A percentile compares a stretch with the other conserved stretches of the same genome.
Evolutionary conservation across 2,888 invertebrate genomes (phyloP).

Genomic region (Cephus rjabovi): DNA sequence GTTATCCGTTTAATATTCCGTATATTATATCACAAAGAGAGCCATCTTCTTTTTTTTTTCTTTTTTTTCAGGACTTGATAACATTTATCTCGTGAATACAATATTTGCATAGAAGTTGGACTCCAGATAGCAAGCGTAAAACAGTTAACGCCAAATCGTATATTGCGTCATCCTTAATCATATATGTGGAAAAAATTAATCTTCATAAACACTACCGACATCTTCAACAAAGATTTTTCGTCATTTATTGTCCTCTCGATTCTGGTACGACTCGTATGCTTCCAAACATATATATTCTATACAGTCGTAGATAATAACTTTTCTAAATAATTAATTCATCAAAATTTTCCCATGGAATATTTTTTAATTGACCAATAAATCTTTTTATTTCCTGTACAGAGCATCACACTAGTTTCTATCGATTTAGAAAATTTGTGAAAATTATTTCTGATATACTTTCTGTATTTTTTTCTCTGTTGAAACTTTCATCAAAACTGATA

Average conservation of each 20-base stretch:
- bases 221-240: background rate
- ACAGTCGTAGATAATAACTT: background rate
- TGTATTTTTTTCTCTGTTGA: background rate
- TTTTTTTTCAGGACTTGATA: slow-evolving; percentile 17
- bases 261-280: background rate
- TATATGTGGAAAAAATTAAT: background rate
- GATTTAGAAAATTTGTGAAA: background rate
- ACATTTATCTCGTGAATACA: slow-evolving; percentile 37
- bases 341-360: background rate
- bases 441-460: background rate
- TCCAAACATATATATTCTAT: background rate
- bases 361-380: background rate
- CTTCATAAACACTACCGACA: background rate
- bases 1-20: slow-evolving; percentile 12
- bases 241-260: slow-evolving; percentile 1
- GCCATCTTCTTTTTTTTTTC: slow-evolving; percentile 8
- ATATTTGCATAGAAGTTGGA: slow-evolving; percentile 35
- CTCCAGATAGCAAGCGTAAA: slow-evolving; percentile 34
- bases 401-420: background rate
- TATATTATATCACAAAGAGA: slow-evolving; percentile 37
- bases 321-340: background rate
- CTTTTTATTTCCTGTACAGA: background rate
- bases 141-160: slow-evolving; percentile 36
- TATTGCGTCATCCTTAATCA: background rate
- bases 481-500: background rate